These are phyloP conservation scores for Metopia argyrocephala DNA, from an alignment of 2,888 invertebrate genomes.

Conservation along the genomic window DNA sequence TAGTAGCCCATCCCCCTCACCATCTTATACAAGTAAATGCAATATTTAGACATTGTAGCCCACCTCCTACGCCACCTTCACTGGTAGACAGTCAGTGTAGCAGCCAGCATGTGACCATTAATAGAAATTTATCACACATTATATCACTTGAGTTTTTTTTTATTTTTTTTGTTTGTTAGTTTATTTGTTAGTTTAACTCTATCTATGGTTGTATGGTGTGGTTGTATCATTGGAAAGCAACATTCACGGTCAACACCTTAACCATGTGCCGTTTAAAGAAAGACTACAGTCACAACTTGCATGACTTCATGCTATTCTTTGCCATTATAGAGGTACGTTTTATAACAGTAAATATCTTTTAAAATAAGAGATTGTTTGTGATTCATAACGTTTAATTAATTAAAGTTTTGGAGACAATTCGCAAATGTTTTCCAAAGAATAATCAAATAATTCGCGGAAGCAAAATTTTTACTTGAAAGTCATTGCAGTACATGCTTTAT, in stretches of 20 bases:
- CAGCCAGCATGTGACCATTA: conserved; percentile 48
- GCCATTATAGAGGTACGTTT: conserved; percentile 2
- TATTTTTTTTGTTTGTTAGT: too few relatives aligned
- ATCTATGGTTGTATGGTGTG: too few relatives aligned
- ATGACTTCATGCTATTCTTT: conserved; percentile 22
- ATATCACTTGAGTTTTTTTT: not conserved
- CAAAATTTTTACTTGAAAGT: not conserved
- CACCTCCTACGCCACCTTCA: not conserved
- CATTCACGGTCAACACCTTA: conserved; percentile 64
- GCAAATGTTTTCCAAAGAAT: not conserved
- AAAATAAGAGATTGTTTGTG: not conserved
- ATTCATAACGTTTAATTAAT: not conserved
- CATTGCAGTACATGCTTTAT: not conserved
- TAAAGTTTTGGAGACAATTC: not conserved
- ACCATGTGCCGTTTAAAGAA: conserved; percentile 39
- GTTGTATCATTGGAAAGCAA: conserved; percentile 1
- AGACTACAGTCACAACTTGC: not conserved
- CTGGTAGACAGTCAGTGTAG: not conserved
- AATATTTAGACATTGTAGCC: not conserved
- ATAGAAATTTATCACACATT: too few relatives aligned
- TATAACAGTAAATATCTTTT: conserved; percentile 22
- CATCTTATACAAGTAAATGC: conserved; percentile 42
- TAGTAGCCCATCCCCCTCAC: not conserved
- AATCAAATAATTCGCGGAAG: not conserved
- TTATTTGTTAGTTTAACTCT: too few relatives aligned